A percentile compares a stretch with the other conserved stretches of the same genome.
Conservation (phyloP, 2,797 vertebrate species). For the Liasis olivaceus region DNA sequence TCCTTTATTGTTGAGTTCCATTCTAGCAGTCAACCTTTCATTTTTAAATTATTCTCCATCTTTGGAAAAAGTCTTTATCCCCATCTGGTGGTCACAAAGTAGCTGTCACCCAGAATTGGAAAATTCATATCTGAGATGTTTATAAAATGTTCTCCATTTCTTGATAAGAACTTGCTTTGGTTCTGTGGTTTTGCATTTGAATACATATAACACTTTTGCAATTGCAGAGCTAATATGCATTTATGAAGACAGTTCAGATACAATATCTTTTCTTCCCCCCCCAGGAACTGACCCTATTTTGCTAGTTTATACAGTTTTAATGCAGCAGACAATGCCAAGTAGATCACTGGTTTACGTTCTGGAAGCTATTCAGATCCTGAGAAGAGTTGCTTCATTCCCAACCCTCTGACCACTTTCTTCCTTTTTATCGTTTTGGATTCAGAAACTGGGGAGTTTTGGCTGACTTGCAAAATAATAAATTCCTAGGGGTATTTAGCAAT, state of each 20-base stretch:
- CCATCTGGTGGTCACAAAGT: not conserved
- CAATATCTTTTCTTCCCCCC: not conserved
- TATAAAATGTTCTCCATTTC: not conserved
- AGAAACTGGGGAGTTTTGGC: slow-evolving; percentile 43
- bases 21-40: not conserved
- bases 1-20: not conserved
- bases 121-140: not conserved
- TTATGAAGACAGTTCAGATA: slow-evolving; percentile 3
- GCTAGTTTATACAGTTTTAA: slow-evolving; percentile 14
- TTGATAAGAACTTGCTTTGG: not conserved
- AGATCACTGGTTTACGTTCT: not conserved
- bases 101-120: not conserved
- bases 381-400: not conserved
- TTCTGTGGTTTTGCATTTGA: slow-evolving; percentile 10
- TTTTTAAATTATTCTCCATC: not conserved
- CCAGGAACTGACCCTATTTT: not conserved
- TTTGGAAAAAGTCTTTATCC: not conserved
- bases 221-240: not conserved
- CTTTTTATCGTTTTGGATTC: not conserved
- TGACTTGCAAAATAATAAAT: slow-evolving; percentile 22
- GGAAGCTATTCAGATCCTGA: not conserved
- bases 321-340: not conserved
- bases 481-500: slow-evolving; percentile 35
- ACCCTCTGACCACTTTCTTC: not conserved
- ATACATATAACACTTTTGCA: not conserved